Evolutionary conservation across 2,113 vertebrate species (phyloP), one percentile per base, ranked within the genome.

Genomic region (Sakesphorus luctuosus): DNA sequence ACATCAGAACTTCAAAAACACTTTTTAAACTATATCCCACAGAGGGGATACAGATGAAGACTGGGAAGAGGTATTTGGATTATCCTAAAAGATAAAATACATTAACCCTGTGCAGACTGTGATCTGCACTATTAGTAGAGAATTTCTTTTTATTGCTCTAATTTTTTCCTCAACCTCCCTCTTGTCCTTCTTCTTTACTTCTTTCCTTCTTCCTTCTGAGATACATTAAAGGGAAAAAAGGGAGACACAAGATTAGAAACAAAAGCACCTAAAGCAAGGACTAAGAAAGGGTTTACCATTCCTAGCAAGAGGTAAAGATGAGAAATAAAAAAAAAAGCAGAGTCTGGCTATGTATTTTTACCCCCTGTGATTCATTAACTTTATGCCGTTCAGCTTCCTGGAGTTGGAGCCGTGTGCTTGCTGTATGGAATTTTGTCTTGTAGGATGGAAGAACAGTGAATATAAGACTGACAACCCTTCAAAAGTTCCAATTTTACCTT

Each of bases 361-460:
- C 95, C 95, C 90, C 93, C 96, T 94, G 88, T 96, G 97, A 95
- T 96, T 96, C 95, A 90, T 72, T 62, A 73, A 74, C 58, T 68
- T 74, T 75, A 85, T 79, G 89, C 73, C 92, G 31, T 96, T 74
- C 77, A 93, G 91, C 91, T 81, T 94, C 88, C 91, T 77, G 74
- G 50, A 78, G 73, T 17, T 87, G 84, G 89, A 97, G 95, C 93
- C 65, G 94, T 96, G 83, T 18, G 89, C 84, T 97, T 97, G 97
- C 97, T 97, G 97, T 97, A 97, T 97, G 97, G 97, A 97, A 97
- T 97, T 97, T 97, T 97, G 95, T 97, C 97, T 97, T 97, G 96
- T 94, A 97, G 93, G 90, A 96, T 89, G 95, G 94, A 84, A 94
- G 74, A 96, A 93, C 65, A 96, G 84, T 82, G 90, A 86, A 89